Evolutionary conservation across 2,888 invertebrate species (phyloP), one percentile per base, ranked within the genome.

Genomic region (Catocala fraxini): DNA sequence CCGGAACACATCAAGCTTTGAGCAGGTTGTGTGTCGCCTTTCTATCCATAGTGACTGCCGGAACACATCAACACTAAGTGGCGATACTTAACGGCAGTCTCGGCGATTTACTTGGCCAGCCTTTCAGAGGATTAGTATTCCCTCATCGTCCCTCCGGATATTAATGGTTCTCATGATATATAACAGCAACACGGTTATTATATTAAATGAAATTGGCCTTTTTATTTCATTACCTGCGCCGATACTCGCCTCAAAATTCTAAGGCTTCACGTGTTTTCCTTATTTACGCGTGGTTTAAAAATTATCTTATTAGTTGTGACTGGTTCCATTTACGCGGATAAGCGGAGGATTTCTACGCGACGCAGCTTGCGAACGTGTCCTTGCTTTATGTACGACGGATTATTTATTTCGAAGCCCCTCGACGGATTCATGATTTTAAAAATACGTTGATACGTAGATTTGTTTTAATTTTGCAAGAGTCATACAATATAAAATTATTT

Each of bases 111-210:
- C 60, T 76, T 74, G 65, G 42, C 25, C 46, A 56, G 60, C 58
- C 71, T 69, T 74, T 74, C 57, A 62, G 34, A 11, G 65, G 59
- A 74, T 77, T 67, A 67, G 61, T 74, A 74, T 69, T 69, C 62
- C 64, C 57, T 56, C 45, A 34, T 43, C 63, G 61, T 55, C 60
- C 63, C 57, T 49, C 48, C 56, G 64, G 64, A 61, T 66, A 73
- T 76, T 63, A 73, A 67, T 76, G 59, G 56, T 46, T 55, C 53
- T 52, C 59, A 39, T 70, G 57, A 70, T 66, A 67, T 70, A 75
- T 63, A n/a, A 45, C 4, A 72, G 59, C 64, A 59, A 65, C 59
- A 69, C 51, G 12, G 46, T 49, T 53, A 51, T 53, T 49, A 66
- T 7, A 6, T 61, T 64, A 15, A 60, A 63, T 56, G 11, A 35